These are phyloP conservation scores for Drosophila subobscura DNA, from an alignment of 1,140 invertebrate genomes.

Conservation along the genomic window DNA sequence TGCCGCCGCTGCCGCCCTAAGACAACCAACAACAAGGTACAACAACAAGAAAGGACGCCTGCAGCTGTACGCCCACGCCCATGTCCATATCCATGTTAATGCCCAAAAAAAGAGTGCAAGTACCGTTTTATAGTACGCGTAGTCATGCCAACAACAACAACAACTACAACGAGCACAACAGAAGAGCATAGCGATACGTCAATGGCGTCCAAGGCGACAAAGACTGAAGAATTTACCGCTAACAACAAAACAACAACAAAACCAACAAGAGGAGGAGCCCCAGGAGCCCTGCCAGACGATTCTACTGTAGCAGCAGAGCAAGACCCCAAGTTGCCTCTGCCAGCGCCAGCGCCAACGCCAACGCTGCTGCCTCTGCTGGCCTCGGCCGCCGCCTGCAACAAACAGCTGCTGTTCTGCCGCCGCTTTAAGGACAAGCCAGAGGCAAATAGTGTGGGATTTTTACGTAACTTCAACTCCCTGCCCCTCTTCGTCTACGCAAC, in stretches of 20 bases:
- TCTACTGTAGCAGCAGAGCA: slow-evolving; percentile 10
- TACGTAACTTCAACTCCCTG: slow-evolving; percentile 78
- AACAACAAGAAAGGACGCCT: slow-evolving; percentile 61
- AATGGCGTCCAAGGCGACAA: slow-evolving; percentile 62
- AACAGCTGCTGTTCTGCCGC: slow-evolving; percentile 76
- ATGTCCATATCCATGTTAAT: slow-evolving; percentile 14
- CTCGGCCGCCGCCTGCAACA: slow-evolving; percentile 68
- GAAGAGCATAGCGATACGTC: slow-evolving; percentile 70
- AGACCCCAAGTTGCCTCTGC: not conserved
- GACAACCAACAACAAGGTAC: slow-evolving; percentile 21
- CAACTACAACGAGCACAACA: slow-evolving; percentile 40
- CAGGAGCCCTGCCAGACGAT: not conserved
- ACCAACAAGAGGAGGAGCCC: slow-evolving; percentile 6
- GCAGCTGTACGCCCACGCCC: slow-evolving; percentile 54
- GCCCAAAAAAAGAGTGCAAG: too few relatives aligned
- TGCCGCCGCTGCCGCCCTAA: slow-evolving; percentile 23
- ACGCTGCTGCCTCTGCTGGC: slow-evolving; percentile 64
- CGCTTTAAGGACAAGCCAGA: slow-evolving; percentile 70
- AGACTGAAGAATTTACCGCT: too few relatives aligned
- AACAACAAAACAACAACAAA: slow-evolving; percentile 12
- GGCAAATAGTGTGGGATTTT: slow-evolving; percentile 40
- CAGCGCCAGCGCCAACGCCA: slow-evolving; percentile 40
- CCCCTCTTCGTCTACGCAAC: slow-evolving; percentile 79
- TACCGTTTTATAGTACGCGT: slow-evolving; percentile 65
- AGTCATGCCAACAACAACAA: slow-evolving; percentile 70